phyloP scores from a whole-genome alignment of 2,888 invertebrate species.

The Tiliacea citrago region DNA sequence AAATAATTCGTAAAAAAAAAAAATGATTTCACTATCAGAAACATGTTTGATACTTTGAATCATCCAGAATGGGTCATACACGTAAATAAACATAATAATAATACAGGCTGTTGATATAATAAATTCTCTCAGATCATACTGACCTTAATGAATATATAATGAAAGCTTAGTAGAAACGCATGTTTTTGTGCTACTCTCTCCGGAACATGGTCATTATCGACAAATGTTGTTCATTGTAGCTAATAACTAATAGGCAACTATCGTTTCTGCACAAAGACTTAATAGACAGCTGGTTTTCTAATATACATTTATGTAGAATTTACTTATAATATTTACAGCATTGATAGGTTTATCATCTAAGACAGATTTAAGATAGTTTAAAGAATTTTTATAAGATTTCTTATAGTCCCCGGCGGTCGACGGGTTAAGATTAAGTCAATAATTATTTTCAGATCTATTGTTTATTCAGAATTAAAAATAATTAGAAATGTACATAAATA shows the following conservation, averaged over 20 bases:
- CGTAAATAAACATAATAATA: constrained; percentile 22
- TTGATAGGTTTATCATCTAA: no score
- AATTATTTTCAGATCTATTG: neutral
- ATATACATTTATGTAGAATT: constrained; percentile 26
- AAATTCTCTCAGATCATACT: constrained; percentile 29
- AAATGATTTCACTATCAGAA: neutral
- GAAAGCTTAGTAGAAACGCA: constrained; percentile 42
- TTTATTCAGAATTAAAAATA: neutral
- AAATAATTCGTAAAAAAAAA: no score
- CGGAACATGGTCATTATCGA: constrained; percentile 37
- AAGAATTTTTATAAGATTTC: neutral
- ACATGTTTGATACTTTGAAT: neutral
- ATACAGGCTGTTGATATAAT: constrained; percentile 18
- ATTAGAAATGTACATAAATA: no score
- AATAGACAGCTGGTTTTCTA: constrained; percentile 22
- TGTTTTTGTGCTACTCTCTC: constrained; percentile 54
- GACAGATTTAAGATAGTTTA: constrained; percentile 4
- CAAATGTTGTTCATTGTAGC: constrained; percentile 26
- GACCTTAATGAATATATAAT: constrained; percentile 59
- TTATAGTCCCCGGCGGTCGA: neutral
- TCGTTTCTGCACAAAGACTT: constrained; percentile 33
- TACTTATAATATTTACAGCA: constrained; percentile 23
- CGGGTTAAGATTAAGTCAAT: neutral
- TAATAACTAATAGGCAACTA: constrained; percentile 21
- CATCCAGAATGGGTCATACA: neutral